Evolutionary conservation across 1,140 invertebrate genomes (phyloP), one percentile per base, ranked within the genome.

Genomic region (Eupeodes corollae): DNA sequence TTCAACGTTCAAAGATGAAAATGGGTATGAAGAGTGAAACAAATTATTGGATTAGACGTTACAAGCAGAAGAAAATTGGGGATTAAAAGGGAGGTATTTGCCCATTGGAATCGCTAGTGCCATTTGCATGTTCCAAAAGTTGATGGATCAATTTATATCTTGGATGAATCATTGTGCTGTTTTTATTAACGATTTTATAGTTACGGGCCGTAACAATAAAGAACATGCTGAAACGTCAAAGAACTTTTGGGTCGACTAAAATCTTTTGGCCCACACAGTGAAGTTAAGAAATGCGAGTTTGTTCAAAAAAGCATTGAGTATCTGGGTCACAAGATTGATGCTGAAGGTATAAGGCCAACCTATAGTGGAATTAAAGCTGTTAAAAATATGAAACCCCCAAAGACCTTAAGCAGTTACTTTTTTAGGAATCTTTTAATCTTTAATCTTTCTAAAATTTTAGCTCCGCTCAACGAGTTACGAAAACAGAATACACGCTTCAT

Each of bases 301-400:
- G 21, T 8, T 26, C 3, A 26, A 8, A 3, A 26, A 26, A 26
- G 21, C 8, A 26, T 26, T 8, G 21, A 26, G 21, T 26, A 5
- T 26, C 21, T 26, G 3, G 21, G 21, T 26, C 21, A 26, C 21
- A 26, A 26, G 21, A 26, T 26, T 26, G 21, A 26, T 26, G 21
- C 21, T 26, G 8, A 26, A 26, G 68, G 66, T 1, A 47, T 69
- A 44, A 52, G 49, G 13, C 52, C 59, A 2, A 53, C 62, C 47
- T 40, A 43, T n/a, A 49, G 51, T 1, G 70, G 68, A 54, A 46
- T 69, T 10, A 35, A 59, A 6, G 67, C 69, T 6, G 69, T 74
- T 18, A 12, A 46, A 1, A 49, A 69, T 0, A 59, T 69, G 5
- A 55, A 60, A 13, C 44, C 21, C 42, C 67, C 71, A 3, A 46